Conservation (phyloP, 2,888 invertebrate species). For the Ypsolopha scabrella region DNA sequence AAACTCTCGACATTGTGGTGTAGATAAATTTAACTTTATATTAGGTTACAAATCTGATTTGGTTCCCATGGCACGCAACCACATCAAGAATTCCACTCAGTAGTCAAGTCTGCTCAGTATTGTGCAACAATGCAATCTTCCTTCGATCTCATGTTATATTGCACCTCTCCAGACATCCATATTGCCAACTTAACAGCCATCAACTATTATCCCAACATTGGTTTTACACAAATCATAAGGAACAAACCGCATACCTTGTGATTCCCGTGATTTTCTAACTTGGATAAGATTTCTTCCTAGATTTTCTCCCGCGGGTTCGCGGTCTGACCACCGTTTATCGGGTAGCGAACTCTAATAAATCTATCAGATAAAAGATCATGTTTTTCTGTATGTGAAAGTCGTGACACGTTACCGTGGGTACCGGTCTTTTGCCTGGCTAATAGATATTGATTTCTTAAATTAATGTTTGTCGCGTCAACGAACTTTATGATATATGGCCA, state of each 20-base stretch:
- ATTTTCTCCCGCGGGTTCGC: slow-evolving; percentile 58
- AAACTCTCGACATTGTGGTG: background rate
- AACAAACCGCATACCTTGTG: slow-evolving; percentile 44
- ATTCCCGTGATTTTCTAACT: slow-evolving; percentile 54
- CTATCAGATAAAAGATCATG: slow-evolving; percentile 45
- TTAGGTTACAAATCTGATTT: slow-evolving; percentile 53
- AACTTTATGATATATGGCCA: slow-evolving; percentile 9
- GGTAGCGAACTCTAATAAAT: slow-evolving; percentile 54
- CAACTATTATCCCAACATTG: slow-evolving; percentile 46
- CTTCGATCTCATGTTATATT: slow-evolving; percentile 51
- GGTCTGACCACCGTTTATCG: slow-evolving; percentile 59
- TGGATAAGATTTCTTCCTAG: slow-evolving; percentile 56
- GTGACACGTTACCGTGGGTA: slow-evolving; percentile 47
- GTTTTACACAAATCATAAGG: slow-evolving; percentile 57
- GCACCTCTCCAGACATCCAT: slow-evolving; percentile 53
- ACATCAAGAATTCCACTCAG: slow-evolving; percentile 45
- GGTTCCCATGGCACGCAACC: slow-evolving; percentile 57
- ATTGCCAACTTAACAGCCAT: slow-evolving; percentile 45
- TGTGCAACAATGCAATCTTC: slow-evolving; percentile 57
- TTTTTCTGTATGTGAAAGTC: slow-evolving; percentile 48
- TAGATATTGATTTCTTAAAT: slow-evolving; percentile 22
- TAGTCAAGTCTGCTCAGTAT: slow-evolving; percentile 37
- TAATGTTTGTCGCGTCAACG: slow-evolving; percentile 21
- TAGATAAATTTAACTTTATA: slow-evolving; percentile 19
- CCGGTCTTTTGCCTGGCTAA: slow-evolving; percentile 32